Percentiles rank a stretch among this genome's conserved stretches.
These are phyloP conservation scores for Osmoderma eremita DNA, from an alignment of 2,888 invertebrate genomes.

Conservation along the genomic window DNA sequence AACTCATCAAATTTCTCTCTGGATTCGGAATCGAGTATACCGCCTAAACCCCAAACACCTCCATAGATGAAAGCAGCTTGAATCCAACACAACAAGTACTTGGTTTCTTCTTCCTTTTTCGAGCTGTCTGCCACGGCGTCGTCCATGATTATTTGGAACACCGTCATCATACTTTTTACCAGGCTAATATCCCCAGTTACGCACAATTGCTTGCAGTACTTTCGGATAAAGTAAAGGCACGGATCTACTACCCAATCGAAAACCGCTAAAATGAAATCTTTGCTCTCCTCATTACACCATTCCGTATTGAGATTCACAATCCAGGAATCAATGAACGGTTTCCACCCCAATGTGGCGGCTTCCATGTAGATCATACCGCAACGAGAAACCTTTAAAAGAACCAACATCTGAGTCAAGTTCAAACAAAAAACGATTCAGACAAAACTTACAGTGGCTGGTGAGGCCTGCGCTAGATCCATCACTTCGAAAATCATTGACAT, in stretches of 20 bases:
- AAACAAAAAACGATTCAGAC: not conserved
- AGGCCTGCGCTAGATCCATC: constrained; percentile 85
- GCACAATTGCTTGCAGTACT: constrained; percentile 72
- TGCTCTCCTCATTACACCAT: constrained; percentile 76
- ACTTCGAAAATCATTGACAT: constrained; percentile 93
- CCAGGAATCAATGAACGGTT: constrained; percentile 85
- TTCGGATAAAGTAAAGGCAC: constrained; percentile 76
- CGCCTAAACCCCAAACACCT: constrained; percentile 87
- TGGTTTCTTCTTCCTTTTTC: constrained; percentile 71
- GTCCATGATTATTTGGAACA: constrained; percentile 82
- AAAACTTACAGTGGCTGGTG: constrained; percentile 79
- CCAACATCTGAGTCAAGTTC: not conserved
- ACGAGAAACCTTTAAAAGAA: constrained; percentile 68
- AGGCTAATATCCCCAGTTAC: constrained; percentile 79
- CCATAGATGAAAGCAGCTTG: constrained; percentile 81
- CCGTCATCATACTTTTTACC: constrained; percentile 75
- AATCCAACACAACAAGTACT: constrained; percentile 76
- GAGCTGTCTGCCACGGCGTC: constrained; percentile 72
- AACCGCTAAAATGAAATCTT: constrained; percentile 69
- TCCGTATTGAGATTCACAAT: constrained; percentile 70
- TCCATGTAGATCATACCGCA: constrained; percentile 95
- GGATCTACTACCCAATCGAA: constrained; percentile 86
- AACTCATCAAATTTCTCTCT: constrained; percentile 74
- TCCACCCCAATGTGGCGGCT: constrained; percentile 83
- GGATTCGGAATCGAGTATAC: constrained; percentile 79